A percentile compares a stretch with the other conserved stretches of the same genome.
Conservation (phyloP, 2,797 vertebrate species). For the Numenius phaeopus region DNA sequence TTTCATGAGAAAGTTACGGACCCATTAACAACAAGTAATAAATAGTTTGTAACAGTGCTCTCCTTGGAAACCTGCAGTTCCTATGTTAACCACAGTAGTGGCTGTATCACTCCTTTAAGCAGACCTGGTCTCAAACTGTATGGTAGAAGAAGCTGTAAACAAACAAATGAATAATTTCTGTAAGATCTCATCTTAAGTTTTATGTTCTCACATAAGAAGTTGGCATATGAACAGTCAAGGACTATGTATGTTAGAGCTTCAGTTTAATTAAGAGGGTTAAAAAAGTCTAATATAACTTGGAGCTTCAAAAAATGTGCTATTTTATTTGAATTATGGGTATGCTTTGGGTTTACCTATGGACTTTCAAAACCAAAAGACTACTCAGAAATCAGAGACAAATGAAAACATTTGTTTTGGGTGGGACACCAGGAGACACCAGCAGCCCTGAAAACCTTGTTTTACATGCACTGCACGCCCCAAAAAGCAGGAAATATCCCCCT, state of each 20-base stretch:
- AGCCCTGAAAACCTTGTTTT: background rate
- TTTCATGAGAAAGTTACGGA: background rate
- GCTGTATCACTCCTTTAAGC: background rate
- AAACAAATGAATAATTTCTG: background rate
- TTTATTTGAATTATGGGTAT: background rate
- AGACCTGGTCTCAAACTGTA: background rate
- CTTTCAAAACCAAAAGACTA: background rate
- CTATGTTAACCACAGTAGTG: background rate
- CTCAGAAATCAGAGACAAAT: background rate
- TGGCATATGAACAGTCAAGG: background rate
- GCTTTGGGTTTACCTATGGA: background rate
- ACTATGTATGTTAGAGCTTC: background rate
- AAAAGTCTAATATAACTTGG: background rate
- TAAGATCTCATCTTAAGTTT: background rate
- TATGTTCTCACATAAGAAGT: background rate
- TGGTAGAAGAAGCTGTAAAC: background rate
- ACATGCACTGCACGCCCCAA: background rate
- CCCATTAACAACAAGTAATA: background rate
- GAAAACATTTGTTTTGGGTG: background rate
- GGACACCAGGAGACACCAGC: background rate
- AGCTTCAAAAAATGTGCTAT: background rate
- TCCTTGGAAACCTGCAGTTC: background rate
- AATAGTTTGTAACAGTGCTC: background rate
- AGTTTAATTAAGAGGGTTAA: background rate
- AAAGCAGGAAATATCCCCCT: background rate